A percentile compares a stretch with the other conserved stretches of the same genome.
Evolutionary conservation across 2,888 invertebrate genomes (phyloP).

Genomic region (Serripes groenlandicus): DNA sequence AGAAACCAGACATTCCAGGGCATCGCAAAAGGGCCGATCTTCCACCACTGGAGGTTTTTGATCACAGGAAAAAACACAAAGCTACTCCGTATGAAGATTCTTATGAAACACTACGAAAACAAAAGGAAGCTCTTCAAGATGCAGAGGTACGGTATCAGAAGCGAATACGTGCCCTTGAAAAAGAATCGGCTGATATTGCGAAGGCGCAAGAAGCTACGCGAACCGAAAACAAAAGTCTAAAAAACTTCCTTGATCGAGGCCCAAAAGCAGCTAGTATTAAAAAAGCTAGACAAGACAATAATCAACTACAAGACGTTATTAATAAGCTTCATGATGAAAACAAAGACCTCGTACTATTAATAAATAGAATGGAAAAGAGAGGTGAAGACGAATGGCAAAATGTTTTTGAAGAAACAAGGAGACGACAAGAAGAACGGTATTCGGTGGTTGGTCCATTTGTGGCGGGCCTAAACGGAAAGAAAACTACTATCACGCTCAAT

Average conservation of each 20-base stretch:
- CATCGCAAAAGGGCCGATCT: conserved; percentile 21
- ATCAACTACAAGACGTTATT: conserved; percentile 46
- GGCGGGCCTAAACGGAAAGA: conserved; percentile 46
- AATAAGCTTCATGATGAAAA: conserved; percentile 57
- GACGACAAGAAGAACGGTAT: conserved; percentile 49
- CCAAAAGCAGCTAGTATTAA: conserved; percentile 57
- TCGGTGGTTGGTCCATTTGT: conserved; percentile 60
- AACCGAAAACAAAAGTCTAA: conserved; percentile 53
- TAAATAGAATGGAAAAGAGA: conserved; percentile 43
- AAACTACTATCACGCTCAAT: conserved; percentile 31
- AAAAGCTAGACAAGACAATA: conserved; percentile 38
- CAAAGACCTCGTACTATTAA: conserved; percentile 16
- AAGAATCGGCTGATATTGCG: conserved; percentile 46
- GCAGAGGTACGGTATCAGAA: conserved; percentile 54
- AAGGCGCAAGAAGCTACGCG: conserved; percentile 52
- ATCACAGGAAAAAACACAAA: conserved; percentile 37
- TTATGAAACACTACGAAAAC: conserved; percentile 46
- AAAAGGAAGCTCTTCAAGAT: conserved; percentile 49
- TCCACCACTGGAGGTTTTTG: conserved; percentile 48
- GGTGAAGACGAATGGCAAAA: conserved; percentile 26
- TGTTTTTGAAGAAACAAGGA: conserved; percentile 27
- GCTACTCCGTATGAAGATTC: conserved; percentile 28
- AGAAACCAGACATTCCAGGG: conserved; percentile 23
- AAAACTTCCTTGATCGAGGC: conserved; percentile 53
- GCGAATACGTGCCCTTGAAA: conserved; percentile 53